Percentiles rank a stretch among this genome's conserved stretches.
These are phyloP conservation scores for Pemphredon lugubris DNA, from an alignment of 2,888 invertebrate genomes.

Conservation along the genomic window DNA sequence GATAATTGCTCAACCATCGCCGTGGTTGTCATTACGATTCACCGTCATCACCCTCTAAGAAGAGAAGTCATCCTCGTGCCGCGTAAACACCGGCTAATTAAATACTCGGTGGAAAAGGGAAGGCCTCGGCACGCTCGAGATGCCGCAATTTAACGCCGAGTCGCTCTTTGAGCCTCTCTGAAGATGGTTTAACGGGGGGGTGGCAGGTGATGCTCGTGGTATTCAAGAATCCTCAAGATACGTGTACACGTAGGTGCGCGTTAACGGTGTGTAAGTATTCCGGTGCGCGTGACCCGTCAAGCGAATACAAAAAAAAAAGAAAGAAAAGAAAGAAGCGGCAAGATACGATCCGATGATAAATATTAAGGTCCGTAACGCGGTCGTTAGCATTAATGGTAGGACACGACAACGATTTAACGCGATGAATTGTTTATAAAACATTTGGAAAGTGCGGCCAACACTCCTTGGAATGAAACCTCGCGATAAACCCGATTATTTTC, in stretches of 20 bases:
- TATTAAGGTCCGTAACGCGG: too few relatives aligned
- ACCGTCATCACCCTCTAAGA: conserved; percentile 18
- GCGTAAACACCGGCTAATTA: conserved; percentile 27
- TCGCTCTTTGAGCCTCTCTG: neutral
- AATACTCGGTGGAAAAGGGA: conserved; percentile 19
- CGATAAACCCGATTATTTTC: neutral
- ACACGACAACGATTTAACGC: too few relatives aligned
- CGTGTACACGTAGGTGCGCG: neutral
- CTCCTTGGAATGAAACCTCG: neutral
- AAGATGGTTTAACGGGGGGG: conserved; percentile 8
- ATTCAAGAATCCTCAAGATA: conserved; percentile 17
- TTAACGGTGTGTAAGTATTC: too few relatives aligned
- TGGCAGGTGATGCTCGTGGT: conserved; percentile 38
- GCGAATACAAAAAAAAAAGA: neutral
- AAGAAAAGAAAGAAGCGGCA: neutral
- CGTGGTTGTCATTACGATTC: conserved; percentile 45
- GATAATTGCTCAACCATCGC: conserved; percentile 54
- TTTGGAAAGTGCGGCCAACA: neutral
- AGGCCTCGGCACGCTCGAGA: neutral
- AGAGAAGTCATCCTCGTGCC: conserved; percentile 18
- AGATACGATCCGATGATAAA: too few relatives aligned
- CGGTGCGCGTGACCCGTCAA: too few relatives aligned
- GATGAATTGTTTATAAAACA: too few relatives aligned
- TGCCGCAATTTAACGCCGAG: conserved; percentile 9
- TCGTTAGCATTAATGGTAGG: too few relatives aligned